These are phyloP conservation scores for Stictocephala bisonia DNA, from an alignment of 2,888 invertebrate species.

Conservation along the genomic window DNA sequence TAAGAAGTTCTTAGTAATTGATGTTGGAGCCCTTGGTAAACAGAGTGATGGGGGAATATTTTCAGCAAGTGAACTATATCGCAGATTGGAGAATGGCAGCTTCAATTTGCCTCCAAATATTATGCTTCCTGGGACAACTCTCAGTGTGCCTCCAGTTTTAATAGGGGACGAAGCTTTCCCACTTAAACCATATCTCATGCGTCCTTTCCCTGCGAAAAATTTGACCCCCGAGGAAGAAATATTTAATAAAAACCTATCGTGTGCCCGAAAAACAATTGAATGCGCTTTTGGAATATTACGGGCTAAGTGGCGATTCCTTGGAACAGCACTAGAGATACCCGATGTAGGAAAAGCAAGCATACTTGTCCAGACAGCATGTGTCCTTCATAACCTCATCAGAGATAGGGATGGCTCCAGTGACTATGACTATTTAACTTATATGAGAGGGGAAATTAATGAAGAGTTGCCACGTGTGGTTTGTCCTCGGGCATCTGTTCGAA, in stretches of 20 bases:
- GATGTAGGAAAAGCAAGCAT: not conserved
- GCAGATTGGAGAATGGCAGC: slow-evolving; percentile 1
- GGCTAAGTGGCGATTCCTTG: slow-evolving; percentile 25
- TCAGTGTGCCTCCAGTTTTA: slow-evolving; percentile 26
- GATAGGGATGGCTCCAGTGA: slow-evolving; percentile 7
- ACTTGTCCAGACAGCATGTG: slow-evolving; percentile 17
- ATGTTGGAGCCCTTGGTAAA: slow-evolving; percentile 43
- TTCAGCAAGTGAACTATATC: slow-evolving; percentile 13
- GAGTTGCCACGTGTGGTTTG: not conserved
- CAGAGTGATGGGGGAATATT: slow-evolving; percentile 41
- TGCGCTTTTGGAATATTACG: slow-evolving; percentile 25
- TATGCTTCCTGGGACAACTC: slow-evolving; percentile 23
- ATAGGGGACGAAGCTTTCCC: slow-evolving; percentile 25
- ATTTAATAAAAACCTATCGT: slow-evolving; percentile 2
- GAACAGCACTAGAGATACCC: slow-evolving; percentile 6
- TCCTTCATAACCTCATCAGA: slow-evolving; percentile 23
- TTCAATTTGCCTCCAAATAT: slow-evolving; percentile 10
- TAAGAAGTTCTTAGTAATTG: slow-evolving; percentile 35
- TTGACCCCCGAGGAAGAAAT: not conserved
- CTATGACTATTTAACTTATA: slow-evolving; percentile 5
- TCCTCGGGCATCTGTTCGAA: too few relatives aligned
- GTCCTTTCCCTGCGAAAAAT: slow-evolving; percentile 9
- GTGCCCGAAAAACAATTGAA: slow-evolving; percentile 25
- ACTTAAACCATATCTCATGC: slow-evolving; percentile 15
- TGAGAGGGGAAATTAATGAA: slow-evolving; percentile 18